A percentile compares a stretch with the other conserved stretches of the same genome.
phyloP scores from a whole-genome alignment of 2,113 vertebrate species.

The Sapayoa aenigma region DNA sequence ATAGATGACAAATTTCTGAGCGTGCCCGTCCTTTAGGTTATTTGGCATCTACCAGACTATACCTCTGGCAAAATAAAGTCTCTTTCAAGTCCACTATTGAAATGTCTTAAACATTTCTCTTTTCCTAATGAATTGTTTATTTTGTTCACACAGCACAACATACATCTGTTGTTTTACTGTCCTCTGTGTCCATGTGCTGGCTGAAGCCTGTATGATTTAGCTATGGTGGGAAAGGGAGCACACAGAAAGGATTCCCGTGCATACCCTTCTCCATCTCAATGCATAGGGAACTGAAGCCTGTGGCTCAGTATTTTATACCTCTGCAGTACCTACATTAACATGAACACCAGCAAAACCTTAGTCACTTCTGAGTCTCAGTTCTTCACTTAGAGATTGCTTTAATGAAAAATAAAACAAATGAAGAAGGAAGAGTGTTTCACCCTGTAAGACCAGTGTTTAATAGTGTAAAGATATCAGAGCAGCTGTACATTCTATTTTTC shows the following conservation, averaged over 20 bases:
- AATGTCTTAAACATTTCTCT: background rate
- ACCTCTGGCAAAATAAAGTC: background rate
- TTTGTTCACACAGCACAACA: background rate
- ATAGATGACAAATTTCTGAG: background rate
- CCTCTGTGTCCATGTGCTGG: background rate
- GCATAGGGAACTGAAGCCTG: background rate
- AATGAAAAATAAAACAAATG: background rate
- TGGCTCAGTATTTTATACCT: background rate
- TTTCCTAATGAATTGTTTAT: background rate
- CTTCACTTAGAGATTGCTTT: background rate
- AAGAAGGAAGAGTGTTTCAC: background rate
- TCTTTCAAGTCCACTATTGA: background rate
- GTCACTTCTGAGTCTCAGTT: background rate
- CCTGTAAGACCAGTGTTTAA: background rate
- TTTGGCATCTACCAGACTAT: background rate
- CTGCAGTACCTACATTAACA: background rate
- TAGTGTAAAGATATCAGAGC: background rate
- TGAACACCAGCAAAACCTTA: background rate
- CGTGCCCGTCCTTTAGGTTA: background rate
- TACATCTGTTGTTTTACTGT: background rate
- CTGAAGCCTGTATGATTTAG: background rate
- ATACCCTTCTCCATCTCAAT: background rate
- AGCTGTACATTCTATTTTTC: background rate
- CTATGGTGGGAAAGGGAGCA: background rate
- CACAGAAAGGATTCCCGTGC: background rate